Evolutionary conservation across 2,113 vertebrate genomes (phyloP).

Genomic region (Pseudopodoces humilis): DNA sequence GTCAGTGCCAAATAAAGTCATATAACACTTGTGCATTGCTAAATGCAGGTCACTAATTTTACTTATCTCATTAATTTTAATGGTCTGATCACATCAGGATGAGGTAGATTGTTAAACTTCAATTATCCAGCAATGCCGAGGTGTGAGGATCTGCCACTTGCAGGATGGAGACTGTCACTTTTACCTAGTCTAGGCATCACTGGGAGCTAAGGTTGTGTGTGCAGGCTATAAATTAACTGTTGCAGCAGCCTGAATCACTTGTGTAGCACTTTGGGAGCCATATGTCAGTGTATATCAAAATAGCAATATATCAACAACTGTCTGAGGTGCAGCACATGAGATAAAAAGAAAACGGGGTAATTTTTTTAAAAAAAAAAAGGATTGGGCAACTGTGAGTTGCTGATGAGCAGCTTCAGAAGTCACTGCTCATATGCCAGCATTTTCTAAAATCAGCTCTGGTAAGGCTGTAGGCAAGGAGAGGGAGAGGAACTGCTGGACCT

Average conservation of each 20-base stretch:
- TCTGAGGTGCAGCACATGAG: neutral
- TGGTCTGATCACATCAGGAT: slow-evolving; percentile 40
- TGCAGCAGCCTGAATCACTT: slow-evolving; percentile 17
- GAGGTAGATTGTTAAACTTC: slow-evolving; percentile 40
- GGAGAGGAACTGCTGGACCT: neutral
- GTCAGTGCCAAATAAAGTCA: neutral
- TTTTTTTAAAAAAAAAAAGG: neutral
- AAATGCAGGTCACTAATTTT: neutral
- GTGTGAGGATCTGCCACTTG: neutral
- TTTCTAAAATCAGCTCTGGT: neutral
- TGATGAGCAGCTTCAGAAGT: neutral
- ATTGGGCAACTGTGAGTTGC: neutral
- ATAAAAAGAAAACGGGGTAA: neutral
- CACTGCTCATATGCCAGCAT: neutral
- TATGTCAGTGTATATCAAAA: slow-evolving; percentile 30
- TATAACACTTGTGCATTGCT: neutral
- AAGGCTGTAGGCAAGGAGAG: neutral
- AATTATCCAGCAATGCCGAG: neutral
- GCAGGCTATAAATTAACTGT: slow-evolving; percentile 25
- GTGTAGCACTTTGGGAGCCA: slow-evolving; percentile 18
- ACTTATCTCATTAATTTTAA: slow-evolving; percentile 27
- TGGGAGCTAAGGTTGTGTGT: neutral
- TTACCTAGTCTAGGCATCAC: slow-evolving; percentile 2
- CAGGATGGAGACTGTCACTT: neutral
- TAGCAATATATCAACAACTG: slow-evolving; percentile 15